These are phyloP conservation scores for Exocentrus adspersus DNA, from an alignment of 2,888 invertebrate genomes.

Conservation along the genomic window DNA sequence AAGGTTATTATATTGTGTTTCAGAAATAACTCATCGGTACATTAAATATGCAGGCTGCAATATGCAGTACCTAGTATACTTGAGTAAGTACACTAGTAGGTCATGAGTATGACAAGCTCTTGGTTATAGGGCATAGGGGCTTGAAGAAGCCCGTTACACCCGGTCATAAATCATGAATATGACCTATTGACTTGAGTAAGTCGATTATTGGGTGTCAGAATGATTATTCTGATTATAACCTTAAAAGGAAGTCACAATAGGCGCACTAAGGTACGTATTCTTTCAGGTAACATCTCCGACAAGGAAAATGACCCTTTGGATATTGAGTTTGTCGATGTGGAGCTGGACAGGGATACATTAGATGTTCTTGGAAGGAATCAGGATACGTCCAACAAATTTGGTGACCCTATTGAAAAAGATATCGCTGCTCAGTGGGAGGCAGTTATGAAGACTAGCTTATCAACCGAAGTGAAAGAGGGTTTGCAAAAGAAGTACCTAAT, in stretches of 20 bases:
- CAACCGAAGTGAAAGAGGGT: background rate
- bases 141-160: background rate
- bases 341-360: background rate
- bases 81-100: constrained; percentile 3
- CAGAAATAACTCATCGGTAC: background rate
- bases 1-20: background rate
- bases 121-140: background rate
- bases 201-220: background rate
- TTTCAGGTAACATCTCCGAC: background rate
- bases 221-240: background rate
- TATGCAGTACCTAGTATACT: background rate
- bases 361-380: background rate
- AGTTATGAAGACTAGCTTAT: background rate
- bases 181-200: constrained; percentile 7
- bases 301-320: background rate
- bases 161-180: background rate
- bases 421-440: background rate
- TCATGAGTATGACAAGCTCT: constrained; percentile 5
- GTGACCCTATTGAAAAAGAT: constrained; percentile 2
- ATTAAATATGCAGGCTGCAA: background rate
- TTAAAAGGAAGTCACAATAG: background rate
- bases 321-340: background rate
- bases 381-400: background rate
- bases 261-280: background rate
- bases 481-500: background rate